Conservation (phyloP, 2,113 vertebrate genomes). For the Vulpes lagopus region DNA sequence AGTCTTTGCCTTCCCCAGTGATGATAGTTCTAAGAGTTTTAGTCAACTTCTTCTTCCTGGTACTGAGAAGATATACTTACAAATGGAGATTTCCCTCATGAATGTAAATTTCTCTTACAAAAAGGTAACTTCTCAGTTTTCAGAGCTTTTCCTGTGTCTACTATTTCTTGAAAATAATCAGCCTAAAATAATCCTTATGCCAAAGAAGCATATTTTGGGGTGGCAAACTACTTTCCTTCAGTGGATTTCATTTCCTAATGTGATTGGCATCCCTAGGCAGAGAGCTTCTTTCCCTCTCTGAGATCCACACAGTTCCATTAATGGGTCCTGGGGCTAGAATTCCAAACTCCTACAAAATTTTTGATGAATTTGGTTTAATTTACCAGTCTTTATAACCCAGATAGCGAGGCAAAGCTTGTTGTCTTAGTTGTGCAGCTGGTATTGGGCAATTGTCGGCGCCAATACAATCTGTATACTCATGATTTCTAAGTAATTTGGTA, state of each 20-base stretch:
- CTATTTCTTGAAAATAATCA: neutral
- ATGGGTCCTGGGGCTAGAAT: neutral
- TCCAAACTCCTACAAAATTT: neutral
- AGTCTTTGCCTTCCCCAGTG: neutral
- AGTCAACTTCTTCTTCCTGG: neutral
- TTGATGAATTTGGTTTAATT: constrained; percentile 2
- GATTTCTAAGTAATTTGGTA: neutral
- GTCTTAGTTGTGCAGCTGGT: neutral
- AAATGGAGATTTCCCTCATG: neutral
- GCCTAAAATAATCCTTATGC: neutral
- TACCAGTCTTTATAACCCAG: neutral
- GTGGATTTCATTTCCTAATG: neutral
- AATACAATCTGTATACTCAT: neutral
- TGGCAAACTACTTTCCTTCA: neutral
- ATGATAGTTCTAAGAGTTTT: neutral
- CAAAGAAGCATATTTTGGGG: neutral
- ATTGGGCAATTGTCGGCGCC: neutral
- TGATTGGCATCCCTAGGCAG: neutral
- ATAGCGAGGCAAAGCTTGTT: neutral
- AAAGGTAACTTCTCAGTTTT: neutral
- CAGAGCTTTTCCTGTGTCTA: neutral
- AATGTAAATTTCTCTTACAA: neutral
- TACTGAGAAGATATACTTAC: neutral
- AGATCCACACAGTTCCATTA: neutral
- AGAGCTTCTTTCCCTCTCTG: neutral